Percentiles rank a stretch among this genome's conserved stretches.
phyloP scores from a whole-genome alignment of 2,113 vertebrate species.

The Actenoides lindsayi region DNA sequence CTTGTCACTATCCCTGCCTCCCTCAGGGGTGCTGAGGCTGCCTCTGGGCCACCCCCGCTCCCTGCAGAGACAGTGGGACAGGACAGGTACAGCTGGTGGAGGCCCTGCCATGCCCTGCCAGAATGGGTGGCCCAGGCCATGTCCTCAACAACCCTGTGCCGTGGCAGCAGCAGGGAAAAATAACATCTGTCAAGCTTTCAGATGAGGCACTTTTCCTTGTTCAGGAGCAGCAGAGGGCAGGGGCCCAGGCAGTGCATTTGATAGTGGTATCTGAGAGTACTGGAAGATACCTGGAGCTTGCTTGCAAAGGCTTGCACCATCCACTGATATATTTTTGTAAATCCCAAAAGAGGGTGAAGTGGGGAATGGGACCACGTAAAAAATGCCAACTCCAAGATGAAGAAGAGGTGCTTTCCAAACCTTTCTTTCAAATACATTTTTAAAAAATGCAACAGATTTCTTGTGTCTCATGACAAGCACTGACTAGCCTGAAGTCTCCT shows the following conservation, averaged over 20 bases:
- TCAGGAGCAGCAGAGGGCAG: not conserved
- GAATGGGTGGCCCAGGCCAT: not conserved
- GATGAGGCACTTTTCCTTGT: not conserved
- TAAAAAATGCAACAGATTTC: not conserved
- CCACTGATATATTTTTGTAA: not conserved
- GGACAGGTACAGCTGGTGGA: not conserved
- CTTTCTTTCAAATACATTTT: not conserved
- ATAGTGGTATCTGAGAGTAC: not conserved
- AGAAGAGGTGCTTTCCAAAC: not conserved
- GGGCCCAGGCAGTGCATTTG: not conserved
- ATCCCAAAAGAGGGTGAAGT: fast-evolving
- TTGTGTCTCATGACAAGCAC: not conserved
- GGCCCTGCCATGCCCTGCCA: not conserved
- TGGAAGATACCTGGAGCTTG: not conserved
- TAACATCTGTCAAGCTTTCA: not conserved
- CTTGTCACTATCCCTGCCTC: not conserved
- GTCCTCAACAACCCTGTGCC: not conserved
- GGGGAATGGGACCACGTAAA: too few relatives aligned
- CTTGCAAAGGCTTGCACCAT: not conserved
- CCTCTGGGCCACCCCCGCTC: fast-evolving
- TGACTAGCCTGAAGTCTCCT: not conserved
- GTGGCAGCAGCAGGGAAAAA: fast-evolving
- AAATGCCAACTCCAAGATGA: not conserved
- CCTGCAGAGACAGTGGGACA: not conserved
- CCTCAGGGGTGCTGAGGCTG: not conserved